These are phyloP conservation scores for Peromyscus melanophrys DNA, from an alignment of 2,797 vertebrate genomes.

Conservation along the genomic window DNA sequence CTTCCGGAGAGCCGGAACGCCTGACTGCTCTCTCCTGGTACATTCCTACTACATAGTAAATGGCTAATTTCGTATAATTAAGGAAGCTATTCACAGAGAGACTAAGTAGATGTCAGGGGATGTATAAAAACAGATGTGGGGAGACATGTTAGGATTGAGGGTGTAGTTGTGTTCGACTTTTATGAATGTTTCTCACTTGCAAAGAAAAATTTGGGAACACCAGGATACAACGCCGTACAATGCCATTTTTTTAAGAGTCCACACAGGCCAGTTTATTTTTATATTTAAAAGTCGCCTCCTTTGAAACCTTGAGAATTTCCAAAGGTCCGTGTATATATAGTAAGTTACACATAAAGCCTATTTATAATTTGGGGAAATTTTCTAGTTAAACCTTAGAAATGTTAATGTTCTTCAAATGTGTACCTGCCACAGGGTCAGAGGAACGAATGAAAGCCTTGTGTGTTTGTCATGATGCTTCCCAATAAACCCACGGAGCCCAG, in stretches of 20 bases:
- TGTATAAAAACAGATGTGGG: neutral
- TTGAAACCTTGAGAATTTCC: neutral
- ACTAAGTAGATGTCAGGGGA: slow-evolving; percentile 7
- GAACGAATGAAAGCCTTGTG: neutral
- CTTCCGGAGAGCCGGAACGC: neutral
- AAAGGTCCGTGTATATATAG: neutral
- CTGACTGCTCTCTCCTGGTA: neutral
- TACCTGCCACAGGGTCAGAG: neutral
- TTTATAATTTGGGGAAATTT: slow-evolving; percentile 7
- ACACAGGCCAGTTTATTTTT: neutral
- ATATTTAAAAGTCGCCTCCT: neutral
- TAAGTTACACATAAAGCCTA: neutral
- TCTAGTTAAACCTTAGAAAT: neutral
- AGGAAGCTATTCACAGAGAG: slow-evolving; percentile 40
- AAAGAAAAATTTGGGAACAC: neutral
- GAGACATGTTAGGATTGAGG: neutral
- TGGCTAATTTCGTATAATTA: slow-evolving; percentile 40
- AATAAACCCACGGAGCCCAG: neutral
- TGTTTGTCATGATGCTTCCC: neutral
- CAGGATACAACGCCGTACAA: rapidly evolving
- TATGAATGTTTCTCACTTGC: neutral
- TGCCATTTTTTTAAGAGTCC: neutral
- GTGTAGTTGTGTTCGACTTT: neutral
- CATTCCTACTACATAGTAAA: neutral
- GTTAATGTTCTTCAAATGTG: neutral